These are phyloP conservation scores for Leptopilina clavipes DNA, from an alignment of 1,140 invertebrate genomes.

Conservation along the genomic window DNA sequence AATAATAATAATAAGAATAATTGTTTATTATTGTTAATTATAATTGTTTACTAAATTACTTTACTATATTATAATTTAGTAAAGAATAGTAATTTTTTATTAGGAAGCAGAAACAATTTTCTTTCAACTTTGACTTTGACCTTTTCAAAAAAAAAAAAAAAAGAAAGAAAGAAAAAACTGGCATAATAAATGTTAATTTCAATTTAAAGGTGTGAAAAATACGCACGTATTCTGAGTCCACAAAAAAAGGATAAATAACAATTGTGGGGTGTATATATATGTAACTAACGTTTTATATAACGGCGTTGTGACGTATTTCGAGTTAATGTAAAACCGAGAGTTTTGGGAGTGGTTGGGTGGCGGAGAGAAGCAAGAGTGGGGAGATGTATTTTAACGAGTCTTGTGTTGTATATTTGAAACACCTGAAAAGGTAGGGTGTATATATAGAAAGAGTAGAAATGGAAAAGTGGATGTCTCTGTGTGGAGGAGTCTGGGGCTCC, in stretches of 20 bases:
- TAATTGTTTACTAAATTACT: too few relatives aligned
- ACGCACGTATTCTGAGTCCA: too few relatives aligned
- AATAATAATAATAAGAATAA: too few relatives aligned
- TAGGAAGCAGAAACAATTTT: too few relatives aligned
- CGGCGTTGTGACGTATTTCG: background rate
- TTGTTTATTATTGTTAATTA: too few relatives aligned
- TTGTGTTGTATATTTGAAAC: slow-evolving; percentile 20
- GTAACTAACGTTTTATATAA: too few relatives aligned
- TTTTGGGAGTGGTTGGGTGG: background rate
- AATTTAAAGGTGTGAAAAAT: background rate
- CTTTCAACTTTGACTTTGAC: background rate
- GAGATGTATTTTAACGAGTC: background rate
- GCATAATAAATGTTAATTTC: background rate
- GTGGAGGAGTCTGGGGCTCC: slow-evolving; percentile 32
- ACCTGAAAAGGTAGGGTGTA: background rate
- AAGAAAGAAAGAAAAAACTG: background rate
- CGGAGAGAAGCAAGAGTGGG: background rate
- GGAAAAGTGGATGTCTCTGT: slow-evolving; percentile 25
- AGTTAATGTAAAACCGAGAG: background rate
- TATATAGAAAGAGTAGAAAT: background rate
- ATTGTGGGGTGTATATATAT: background rate
- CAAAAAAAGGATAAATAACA: background rate
- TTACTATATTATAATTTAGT: too few relatives aligned
- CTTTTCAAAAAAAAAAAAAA: background rate
- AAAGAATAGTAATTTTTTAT: too few relatives aligned